These are phyloP conservation scores for Cyaniris semiargus DNA, from an alignment of 2,888 invertebrate genomes.

Conservation along the genomic window DNA sequence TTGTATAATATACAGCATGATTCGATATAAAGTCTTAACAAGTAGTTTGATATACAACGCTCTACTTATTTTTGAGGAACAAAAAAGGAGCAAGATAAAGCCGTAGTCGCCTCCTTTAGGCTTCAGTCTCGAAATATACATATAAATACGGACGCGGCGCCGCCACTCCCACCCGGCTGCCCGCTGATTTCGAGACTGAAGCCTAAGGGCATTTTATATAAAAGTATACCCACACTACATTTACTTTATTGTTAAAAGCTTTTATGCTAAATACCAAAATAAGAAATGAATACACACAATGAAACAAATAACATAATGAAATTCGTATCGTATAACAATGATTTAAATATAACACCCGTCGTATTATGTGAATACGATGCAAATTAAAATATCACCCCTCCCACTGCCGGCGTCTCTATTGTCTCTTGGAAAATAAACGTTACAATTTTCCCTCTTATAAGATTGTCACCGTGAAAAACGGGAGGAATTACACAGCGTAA, in stretches of 20 bases:
- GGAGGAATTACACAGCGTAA: neutral
- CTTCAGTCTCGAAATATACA: no score
- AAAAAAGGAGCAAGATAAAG: no score
- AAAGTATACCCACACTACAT: no score
- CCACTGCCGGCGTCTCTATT: slow-evolving; percentile 10
- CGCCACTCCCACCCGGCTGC: no score
- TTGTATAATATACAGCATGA: no score
- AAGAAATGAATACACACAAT: neutral
- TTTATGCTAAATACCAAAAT: neutral
- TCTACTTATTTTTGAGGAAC: no score
- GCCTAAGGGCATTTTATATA: no score
- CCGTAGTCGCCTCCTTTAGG: no score
- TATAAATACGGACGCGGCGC: no score
- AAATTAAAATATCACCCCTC: slow-evolving; percentile 21
- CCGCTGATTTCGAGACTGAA: no score
- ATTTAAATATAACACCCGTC: slow-evolving; percentile 25
- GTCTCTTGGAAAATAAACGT: slow-evolving; percentile 30
- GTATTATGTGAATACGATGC: slow-evolving; percentile 28
- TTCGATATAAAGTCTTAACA: no score
- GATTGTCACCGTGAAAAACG: slow-evolving; percentile 30
- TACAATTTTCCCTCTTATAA: slow-evolving; percentile 28
- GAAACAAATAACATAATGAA: slow-evolving; percentile 15
- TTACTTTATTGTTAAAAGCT: neutral
- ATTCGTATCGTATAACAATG: slow-evolving; percentile 23
- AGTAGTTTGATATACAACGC: no score